phyloP scores from a whole-genome alignment of 2,113 vertebrate genomes.

The Oplegnathus fasciatus region DNA sequence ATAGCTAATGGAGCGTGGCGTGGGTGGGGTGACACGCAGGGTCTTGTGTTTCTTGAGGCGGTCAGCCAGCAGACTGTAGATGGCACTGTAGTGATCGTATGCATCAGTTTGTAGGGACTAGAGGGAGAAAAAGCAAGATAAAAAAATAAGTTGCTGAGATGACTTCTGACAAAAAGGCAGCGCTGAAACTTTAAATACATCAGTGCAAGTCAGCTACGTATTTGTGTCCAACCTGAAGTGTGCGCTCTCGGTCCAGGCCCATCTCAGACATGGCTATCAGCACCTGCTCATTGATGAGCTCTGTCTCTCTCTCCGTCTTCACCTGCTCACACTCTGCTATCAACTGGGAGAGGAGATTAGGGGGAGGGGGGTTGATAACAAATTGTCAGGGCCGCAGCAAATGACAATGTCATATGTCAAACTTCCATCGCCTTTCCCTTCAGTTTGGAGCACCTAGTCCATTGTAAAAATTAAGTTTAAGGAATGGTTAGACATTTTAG shows the following conservation, averaged over 20 bases:
- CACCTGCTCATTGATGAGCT: slow-evolving; percentile 95
- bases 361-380: no score
- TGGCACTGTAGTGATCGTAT: slow-evolving; percentile 99
- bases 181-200: background rate
- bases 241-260: slow-evolving; percentile 95
- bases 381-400: no score
- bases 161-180: background rate
- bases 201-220: rapidly evolving
- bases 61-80: slow-evolving; percentile 98
- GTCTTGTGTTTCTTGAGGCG: slow-evolving; percentile 97
- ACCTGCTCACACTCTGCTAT: slow-evolving; percentile 96
- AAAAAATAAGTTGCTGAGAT: background rate
- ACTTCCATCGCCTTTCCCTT: background rate
- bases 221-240: slow-evolving; percentile 86
- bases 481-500: background rate
- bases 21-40: slow-evolving; percentile 88
- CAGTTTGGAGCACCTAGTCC: background rate
- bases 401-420: background rate
- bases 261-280: slow-evolving; percentile 95
- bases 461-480: background rate
- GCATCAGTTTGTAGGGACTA: slow-evolving; percentile 95
- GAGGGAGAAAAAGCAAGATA: background rate
- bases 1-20: slow-evolving; percentile 88
- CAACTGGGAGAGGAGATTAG: slow-evolving; percentile 82
- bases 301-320: slow-evolving; percentile 92